Evolutionary conservation across 2,113 vertebrate species (phyloP), one percentile per base, ranked within the genome.

Genomic region (Eidolon helvum): DNA sequence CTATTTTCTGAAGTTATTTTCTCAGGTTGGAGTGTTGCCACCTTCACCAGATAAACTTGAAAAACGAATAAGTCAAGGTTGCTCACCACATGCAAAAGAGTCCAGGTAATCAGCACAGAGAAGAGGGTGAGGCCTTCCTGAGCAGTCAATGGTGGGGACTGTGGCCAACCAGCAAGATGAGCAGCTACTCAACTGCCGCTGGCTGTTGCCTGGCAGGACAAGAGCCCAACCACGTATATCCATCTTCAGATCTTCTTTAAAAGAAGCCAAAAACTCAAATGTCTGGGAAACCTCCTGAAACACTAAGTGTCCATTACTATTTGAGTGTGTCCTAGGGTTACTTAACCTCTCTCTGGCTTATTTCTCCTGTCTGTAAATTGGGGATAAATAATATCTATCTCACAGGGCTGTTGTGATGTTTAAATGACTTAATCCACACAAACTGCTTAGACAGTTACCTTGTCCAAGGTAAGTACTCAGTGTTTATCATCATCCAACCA

Each of bases 141-240:
- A 74, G 8, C 11, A 35, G 22, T 3, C 1, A 2, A 6, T 7
- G 14, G 4, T 35, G n/a, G 38, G 65, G 50, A 43, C 18, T 18
- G 21, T 38, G 10, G 75, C 28, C 65, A 48, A 35, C 3, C 5
- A 38, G 22, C 38, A 53, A 28, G 12, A 19, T 1, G 1, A n/a
- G 5, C 30, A 68, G 38, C 30, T 8, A 10, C 57, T 61, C 33
- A 33, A 4, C n/a, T 10, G 30, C 8, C 5, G 5, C 28, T 2
- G 21, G 24, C 69, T 57, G 1, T 35, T 10, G 7, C 14, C 7
- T 0, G 55, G 33, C 19, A 40, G 55, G 26, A 63, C 0, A 0
- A 1, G 7, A 83, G n/a, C 55, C 26, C n/a, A 2, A 24, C 53
- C 7, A 12, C 1, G 38, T 3, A 35, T 10, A 35, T 12, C 30